phyloP scores from a whole-genome alignment of 2,888 invertebrate species.

The Thera obeliscata region DNA sequence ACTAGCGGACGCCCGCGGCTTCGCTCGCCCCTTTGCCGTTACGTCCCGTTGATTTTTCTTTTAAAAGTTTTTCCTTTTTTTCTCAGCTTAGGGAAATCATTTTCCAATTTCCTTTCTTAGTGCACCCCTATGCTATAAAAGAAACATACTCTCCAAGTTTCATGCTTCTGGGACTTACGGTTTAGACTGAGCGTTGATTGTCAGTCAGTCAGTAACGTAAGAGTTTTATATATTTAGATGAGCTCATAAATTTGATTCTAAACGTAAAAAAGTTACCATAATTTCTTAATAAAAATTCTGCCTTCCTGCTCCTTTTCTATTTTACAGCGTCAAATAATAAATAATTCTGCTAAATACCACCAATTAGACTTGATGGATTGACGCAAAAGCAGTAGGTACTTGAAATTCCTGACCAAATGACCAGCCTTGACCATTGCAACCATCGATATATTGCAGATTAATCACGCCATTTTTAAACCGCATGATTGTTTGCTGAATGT shows the following conservation, averaged over 20 bases:
- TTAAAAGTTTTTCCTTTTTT: too few relatives aligned
- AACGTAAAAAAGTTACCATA: neutral
- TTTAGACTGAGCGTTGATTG: too few relatives aligned
- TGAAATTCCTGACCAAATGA: constrained; percentile 29
- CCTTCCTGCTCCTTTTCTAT: neutral
- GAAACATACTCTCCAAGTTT: too few relatives aligned
- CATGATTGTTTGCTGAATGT: constrained; percentile 22
- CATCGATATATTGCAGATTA: neutral
- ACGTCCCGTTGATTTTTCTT: too few relatives aligned
- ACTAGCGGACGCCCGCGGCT: too few relatives aligned
- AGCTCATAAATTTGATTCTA: neutral
- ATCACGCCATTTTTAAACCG: constrained; percentile 20
- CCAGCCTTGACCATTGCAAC: constrained; percentile 29
- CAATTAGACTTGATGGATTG: constrained; percentile 25
- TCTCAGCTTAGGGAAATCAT: too few relatives aligned
- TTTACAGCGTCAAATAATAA: neutral
- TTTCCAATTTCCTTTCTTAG: too few relatives aligned
- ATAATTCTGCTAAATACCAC: constrained; percentile 20
- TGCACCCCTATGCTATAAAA: too few relatives aligned
- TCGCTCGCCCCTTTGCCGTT: too few relatives aligned
- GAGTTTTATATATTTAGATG: too few relatives aligned
- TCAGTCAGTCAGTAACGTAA: too few relatives aligned
- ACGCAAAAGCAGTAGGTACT: constrained; percentile 24
- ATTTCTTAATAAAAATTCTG: neutral
- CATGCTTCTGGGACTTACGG: too few relatives aligned